Evolutionary conservation across 1,140 invertebrate species (phyloP).

Genomic region (Zaprionus camerounensis): DNA sequence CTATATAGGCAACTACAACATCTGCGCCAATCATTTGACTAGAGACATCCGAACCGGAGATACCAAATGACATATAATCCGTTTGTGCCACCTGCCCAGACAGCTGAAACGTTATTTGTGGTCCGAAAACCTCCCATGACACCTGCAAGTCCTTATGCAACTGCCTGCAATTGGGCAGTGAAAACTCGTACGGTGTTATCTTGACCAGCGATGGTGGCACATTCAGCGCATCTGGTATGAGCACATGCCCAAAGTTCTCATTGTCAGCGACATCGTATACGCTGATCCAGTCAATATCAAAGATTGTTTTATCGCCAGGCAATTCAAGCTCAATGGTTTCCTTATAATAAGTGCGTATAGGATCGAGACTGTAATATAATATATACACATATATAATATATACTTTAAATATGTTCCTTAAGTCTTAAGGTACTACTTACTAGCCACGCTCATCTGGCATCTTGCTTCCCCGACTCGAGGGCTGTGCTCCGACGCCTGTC

Average conservation of each 20-base stretch:
- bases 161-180: conserved; percentile 93
- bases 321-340: conserved; percentile 91
- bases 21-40: conserved; percentile 95
- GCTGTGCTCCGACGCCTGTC: conserved; percentile 94
- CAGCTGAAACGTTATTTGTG: conserved; percentile 94
- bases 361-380: conserved; percentile 87
- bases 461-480: conserved; percentile 91
- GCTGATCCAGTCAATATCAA: conserved; percentile 94
- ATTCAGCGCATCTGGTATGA: conserved; percentile 92
- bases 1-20: conserved; percentile 91
- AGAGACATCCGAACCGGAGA: conserved; percentile 89
- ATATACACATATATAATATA: neutral
- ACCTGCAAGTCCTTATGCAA: conserved; percentile 93
- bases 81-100: conserved; percentile 90
- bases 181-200: conserved; percentile 85
- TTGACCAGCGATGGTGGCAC: conserved; percentile 92
- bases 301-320: conserved; percentile 93
- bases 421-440: conserved; percentile 87
- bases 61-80: conserved; percentile 94
- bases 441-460: conserved; percentile 96
- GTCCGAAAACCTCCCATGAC: conserved; percentile 95
- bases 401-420: neutral
- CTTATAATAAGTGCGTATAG: conserved; percentile 88
- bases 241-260: conserved; percentile 90
- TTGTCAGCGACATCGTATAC: conserved; percentile 90